Evolutionary conservation across 2,888 invertebrate species (phyloP).

Genomic region (Panzeria rudis): DNA sequence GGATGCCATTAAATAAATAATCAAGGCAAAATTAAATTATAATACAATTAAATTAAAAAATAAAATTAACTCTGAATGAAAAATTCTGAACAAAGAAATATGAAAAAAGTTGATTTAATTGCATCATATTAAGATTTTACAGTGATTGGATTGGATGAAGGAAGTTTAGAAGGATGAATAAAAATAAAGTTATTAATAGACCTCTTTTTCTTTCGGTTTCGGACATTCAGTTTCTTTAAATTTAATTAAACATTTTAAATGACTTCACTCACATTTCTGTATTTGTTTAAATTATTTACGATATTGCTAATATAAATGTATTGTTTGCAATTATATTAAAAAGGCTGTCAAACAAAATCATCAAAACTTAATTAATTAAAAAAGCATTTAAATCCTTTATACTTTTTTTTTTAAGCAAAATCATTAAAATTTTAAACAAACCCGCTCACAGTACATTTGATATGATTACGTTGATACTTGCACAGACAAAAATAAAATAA

Average conservation of each 20-base stretch:
- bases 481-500: no score
- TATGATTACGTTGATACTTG: no score
- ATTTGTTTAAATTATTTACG: background rate
- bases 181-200: background rate
- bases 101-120: background rate
- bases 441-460: no score
- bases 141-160: background rate
- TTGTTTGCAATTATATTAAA: background rate
- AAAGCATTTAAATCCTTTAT: background rate
- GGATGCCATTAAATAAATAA: background rate
- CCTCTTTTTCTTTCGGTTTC: no score
- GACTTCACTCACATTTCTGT: no score
- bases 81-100: background rate
- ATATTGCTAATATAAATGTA: no score
- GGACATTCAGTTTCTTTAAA: no score
- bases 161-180: background rate
- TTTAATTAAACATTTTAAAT: background rate
- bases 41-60: no score
- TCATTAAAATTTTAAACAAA: no score
- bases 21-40: background rate
- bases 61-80: background rate
- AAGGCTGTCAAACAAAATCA: background rate
- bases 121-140: background rate
- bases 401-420: no score
- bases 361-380: background rate